These are phyloP conservation scores for Graptemys geographica DNA, from an alignment of 2,797 vertebrate species.

Conservation along the genomic window DNA sequence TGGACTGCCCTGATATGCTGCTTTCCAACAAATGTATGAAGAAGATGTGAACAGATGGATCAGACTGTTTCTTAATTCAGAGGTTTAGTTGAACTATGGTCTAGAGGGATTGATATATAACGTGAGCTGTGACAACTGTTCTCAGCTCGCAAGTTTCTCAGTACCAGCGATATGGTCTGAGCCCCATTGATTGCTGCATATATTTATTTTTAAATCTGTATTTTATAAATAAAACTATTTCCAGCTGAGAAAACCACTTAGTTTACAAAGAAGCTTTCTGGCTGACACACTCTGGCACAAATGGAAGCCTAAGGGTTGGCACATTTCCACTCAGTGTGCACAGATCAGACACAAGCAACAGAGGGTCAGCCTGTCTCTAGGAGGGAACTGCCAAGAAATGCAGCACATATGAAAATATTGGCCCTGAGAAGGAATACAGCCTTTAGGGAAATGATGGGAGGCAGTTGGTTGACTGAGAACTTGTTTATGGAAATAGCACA, in stretches of 20 bases:
- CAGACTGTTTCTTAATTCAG: slow-evolving; percentile 4
- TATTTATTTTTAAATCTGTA: not conserved
- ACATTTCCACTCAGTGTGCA: not conserved
- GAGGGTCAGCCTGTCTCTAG: slow-evolving; percentile 11
- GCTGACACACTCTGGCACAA: not conserved
- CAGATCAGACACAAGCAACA: slow-evolving; percentile 11
- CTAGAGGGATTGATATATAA: slow-evolving; percentile 14
- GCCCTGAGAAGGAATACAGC: not conserved
- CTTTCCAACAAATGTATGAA: not conserved
- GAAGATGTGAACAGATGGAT: not conserved
- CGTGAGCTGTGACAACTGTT: slow-evolving; percentile 32
- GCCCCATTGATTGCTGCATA: not conserved
- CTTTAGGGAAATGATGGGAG: slow-evolving; percentile 1
- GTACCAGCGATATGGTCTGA: not conserved
- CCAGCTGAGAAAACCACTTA: not conserved
- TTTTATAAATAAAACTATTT: slow-evolving; percentile 15
- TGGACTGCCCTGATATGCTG: not conserved
- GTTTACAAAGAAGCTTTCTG: slow-evolving; percentile 24
- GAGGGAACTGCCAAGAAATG: slow-evolving; percentile 18
- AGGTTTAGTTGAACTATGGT: slow-evolving; percentile 3
- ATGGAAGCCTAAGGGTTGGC: not conserved
- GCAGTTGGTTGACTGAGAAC: not conserved
- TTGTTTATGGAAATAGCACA: not conserved
- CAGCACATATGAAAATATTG: not conserved
- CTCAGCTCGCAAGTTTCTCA: slow-evolving; percentile 15